Conservation (phyloP, 2,113 vertebrate genomes). For the Pelecanus crispus region DNA sequence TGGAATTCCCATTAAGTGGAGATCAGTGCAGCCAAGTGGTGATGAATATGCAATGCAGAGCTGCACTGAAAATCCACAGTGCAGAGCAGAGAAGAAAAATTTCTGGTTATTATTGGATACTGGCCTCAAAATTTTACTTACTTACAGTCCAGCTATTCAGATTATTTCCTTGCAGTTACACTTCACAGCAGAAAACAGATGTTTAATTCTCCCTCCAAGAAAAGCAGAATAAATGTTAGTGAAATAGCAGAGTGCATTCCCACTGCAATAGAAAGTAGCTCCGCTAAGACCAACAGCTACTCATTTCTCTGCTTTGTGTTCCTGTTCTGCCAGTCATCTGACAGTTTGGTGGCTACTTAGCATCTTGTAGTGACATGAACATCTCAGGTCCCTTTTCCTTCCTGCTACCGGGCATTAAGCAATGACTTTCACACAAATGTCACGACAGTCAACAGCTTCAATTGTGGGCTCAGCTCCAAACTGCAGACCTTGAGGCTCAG, state of each 20-base stretch:
- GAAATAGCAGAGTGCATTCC: background rate
- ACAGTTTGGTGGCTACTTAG: background rate
- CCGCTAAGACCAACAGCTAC: background rate
- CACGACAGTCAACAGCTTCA: background rate
- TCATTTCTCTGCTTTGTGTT: background rate
- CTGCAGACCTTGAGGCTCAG: background rate
- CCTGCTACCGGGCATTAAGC: background rate
- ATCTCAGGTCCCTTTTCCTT: background rate
- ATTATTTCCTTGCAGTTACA: background rate
- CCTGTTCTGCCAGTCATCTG: background rate
- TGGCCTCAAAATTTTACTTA: background rate
- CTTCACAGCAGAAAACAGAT: background rate
- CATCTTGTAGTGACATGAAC: background rate
- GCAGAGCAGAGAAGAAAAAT: background rate
- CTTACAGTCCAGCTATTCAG: background rate
- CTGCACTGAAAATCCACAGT: background rate
- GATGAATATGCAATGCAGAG: constrained; percentile 19
- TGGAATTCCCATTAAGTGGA: constrained; percentile 39
- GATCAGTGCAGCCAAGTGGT: background rate
- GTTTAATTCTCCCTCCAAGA: constrained; percentile 16
- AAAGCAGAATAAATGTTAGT: background rate
- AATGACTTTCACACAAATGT: background rate
- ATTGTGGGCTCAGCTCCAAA: background rate
- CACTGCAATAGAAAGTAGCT: background rate
- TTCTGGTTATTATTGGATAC: background rate